phyloP scores from a whole-genome alignment of 2,113 vertebrate species.

The Neotoma lepida region DNA sequence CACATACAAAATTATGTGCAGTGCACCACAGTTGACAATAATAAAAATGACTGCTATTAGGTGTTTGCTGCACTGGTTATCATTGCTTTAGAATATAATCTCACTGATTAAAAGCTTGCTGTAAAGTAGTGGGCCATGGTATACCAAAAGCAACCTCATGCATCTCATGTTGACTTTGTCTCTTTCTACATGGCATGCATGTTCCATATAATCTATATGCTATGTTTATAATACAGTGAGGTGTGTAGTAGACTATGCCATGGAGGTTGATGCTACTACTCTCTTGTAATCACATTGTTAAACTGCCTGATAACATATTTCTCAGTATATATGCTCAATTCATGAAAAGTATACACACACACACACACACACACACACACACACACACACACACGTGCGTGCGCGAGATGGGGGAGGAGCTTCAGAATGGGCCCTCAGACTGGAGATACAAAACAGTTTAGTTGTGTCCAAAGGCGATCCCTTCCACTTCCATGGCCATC shows the following conservation, averaged over 20 bases:
- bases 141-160: not conserved
- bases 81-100: not conserved
- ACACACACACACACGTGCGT: not conserved
- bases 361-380: not conserved
- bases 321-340: not conserved
- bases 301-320: not conserved
- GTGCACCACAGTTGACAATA: no score
- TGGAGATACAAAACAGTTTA: not conserved
- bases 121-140: not conserved
- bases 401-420: not conserved
- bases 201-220: not conserved
- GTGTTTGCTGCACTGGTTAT: not conserved
- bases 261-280: not conserved
- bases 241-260: not conserved
- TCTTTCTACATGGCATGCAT: not conserved
- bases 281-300: not conserved
- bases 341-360: not conserved
- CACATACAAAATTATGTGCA: not conserved
- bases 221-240: not conserved
- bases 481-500: not conserved
- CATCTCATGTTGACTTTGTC: not conserved
- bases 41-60: not conserved
- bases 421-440: not conserved
- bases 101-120: not conserved
- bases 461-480: not conserved